Percentiles rank a stretch among this genome's conserved stretches.
Conservation (phyloP, 2,797 vertebrate species). For the Melanotaenia parkinsoni region DNA sequence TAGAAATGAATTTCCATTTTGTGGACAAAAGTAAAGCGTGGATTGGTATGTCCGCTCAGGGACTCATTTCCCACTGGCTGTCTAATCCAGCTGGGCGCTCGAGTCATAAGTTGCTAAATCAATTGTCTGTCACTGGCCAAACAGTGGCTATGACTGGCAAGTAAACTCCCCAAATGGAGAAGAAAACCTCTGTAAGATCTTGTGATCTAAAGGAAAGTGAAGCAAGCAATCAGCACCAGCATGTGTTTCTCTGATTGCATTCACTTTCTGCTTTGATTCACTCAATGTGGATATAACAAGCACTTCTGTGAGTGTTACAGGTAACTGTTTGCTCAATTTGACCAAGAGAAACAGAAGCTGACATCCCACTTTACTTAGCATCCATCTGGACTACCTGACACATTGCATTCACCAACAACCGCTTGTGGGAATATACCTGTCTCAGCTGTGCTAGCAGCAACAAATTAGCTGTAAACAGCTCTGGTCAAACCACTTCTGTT, state of each 20-base stretch:
- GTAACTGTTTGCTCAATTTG: conserved; percentile 2
- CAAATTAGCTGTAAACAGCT: conserved; percentile 38
- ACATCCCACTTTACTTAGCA: conserved; percentile 31
- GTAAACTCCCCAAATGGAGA: conserved; percentile 35
- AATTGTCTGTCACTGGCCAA: conserved; percentile 59
- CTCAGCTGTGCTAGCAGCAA: conserved; percentile 26
- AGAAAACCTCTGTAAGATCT: conserved; percentile 28
- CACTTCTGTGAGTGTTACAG: conserved; percentile 35
- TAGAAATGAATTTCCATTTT: conserved; percentile 54
- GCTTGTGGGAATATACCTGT: conserved; percentile 14
- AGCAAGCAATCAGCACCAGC: conserved; percentile 4
- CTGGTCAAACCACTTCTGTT: background rate
- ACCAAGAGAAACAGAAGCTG: conserved; percentile 42
- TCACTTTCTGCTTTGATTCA: conserved; percentile 26
- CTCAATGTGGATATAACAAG: conserved; percentile 31
- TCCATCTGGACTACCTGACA: conserved; percentile 51
- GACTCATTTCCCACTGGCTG: conserved; percentile 43
- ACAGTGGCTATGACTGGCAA: conserved; percentile 45
- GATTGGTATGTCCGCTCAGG: conserved; percentile 37
- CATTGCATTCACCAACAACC: conserved; percentile 38
- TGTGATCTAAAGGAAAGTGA: conserved; percentile 7
- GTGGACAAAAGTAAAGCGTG: conserved; percentile 50
- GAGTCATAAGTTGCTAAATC: conserved; percentile 59
- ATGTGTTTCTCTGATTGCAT: conserved; percentile 4
- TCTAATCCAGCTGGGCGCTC: conserved; percentile 51